Conservation (phyloP, 2,888 invertebrate genomes). For the Ypsolopha scabrella region DNA sequence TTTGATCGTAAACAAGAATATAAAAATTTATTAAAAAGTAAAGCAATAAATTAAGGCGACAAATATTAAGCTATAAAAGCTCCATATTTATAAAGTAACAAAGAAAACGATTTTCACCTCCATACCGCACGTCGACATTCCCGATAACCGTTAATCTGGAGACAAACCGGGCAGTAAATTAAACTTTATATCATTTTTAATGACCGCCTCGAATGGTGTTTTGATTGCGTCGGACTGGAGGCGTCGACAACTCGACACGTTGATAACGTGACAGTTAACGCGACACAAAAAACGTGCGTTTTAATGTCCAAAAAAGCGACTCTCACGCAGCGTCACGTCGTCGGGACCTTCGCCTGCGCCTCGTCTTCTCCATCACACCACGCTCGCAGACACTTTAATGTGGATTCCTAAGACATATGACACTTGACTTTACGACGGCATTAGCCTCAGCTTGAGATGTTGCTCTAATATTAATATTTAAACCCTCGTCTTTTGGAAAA, state of each 20-base stretch:
- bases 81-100: slow-evolving; percentile 27
- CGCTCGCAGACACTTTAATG: slow-evolving; percentile 37
- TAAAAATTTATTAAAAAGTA: background rate
- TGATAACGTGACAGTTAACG: slow-evolving; percentile 63
- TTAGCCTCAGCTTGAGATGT: slow-evolving; percentile 41
- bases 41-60: slow-evolving; percentile 2
- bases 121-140: slow-evolving; percentile 44
- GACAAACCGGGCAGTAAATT: slow-evolving; percentile 59
- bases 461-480: slow-evolving; percentile 47
- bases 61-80: slow-evolving; percentile 6
- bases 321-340: slow-evolving; percentile 22
- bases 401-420: slow-evolving; percentile 51
- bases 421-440: slow-evolving; percentile 54
- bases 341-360: slow-evolving; percentile 8
- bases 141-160: slow-evolving; percentile 59
- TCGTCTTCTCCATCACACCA: slow-evolving; percentile 9
- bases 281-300: slow-evolving; percentile 53
- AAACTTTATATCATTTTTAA: slow-evolving; percentile 69
- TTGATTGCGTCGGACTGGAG: slow-evolving; percentile 67
- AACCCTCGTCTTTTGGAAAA: slow-evolving; percentile 20
- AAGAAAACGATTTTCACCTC: slow-evolving; percentile 50
- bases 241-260: slow-evolving; percentile 69
- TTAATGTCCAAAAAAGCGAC: slow-evolving; percentile 53
- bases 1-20: background rate
- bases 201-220: slow-evolving; percentile 63